Evolutionary conservation across 2,888 invertebrate species (phyloP), one percentile per base, ranked within the genome.

Genomic region (Horisme vitalbata): DNA sequence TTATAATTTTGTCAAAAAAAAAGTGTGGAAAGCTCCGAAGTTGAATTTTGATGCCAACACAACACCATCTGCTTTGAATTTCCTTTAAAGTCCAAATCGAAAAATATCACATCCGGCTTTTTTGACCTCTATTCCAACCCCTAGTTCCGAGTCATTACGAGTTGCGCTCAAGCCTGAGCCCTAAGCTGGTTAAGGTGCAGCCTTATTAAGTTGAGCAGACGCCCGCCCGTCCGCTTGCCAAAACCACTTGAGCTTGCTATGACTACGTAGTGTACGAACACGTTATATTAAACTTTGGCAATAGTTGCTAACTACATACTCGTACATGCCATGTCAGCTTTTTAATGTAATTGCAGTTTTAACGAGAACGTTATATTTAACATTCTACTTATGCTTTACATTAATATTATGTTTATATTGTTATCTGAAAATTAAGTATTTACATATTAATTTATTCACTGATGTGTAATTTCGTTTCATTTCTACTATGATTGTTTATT

Each of bases 171-270:
- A 62, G 56, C 57, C 56, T 55, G 52, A 61, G 65, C 69, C 72
- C 36, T 74, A 75, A 79, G 75, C 75, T 60, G 67, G 74, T 71
- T 77, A 81, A 82, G 83, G 82, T 83, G 77, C 66, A 65, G 71
- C 72, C 75, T 81, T 81, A 84, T 86, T 84, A 86, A 82, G 80
- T 68, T 71, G 69, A 78, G 65, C 78, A 75, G 75, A 72, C 75
- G 75, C 71, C 66, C 69, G 74, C 75, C 59, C 68, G 70, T 67
- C 71, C 75, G 74, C 79, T 75, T 82, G 82, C 83, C 87, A 87
- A 85, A 84, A 80, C 83, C 83, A 81, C 84, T 85, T 77, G 68
- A 83, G 64, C 71, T 59, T 59, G 60, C 63, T 63, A 60, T 62
- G 64, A 63, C 71, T 52, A 63, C 57, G 45, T 64, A n/a, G n/a